Evolutionary conservation across 2,113 vertebrate genomes (phyloP).

Genomic region (Alaudala cheleensis): DNA sequence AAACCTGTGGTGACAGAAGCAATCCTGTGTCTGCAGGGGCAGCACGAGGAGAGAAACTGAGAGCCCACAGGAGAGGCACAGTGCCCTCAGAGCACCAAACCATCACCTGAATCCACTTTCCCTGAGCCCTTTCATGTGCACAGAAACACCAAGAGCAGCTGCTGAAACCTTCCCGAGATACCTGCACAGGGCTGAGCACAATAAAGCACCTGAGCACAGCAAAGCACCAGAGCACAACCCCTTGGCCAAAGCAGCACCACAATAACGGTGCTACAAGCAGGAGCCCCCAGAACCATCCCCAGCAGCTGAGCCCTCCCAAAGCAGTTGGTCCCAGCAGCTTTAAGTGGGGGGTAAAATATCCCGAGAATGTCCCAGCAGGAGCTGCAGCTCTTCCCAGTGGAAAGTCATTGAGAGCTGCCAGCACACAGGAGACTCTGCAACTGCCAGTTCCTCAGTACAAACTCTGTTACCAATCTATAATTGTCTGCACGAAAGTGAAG

Average conservation of each 20-base stretch:
- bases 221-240: background rate
- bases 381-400: background rate
- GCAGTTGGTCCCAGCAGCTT: slow-evolving; percentile 29
- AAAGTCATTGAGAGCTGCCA: background rate
- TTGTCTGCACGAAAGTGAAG: background rate
- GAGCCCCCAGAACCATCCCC: background rate
- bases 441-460: background rate
- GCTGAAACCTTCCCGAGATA: background rate
- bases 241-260: background rate
- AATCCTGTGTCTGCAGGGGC: background rate
- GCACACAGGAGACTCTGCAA: background rate
- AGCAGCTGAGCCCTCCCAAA: slow-evolving; percentile 20
- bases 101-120: background rate
- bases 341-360: background rate
- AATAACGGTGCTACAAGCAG: fast-evolving
- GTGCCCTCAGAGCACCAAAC: background rate
- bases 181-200: background rate
- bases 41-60: background rate
- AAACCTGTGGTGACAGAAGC: background rate
- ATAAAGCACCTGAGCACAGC: background rate
- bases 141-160: background rate
- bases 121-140: background rate
- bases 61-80: background rate
- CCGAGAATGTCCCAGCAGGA: slow-evolving; percentile 5
- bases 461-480: slow-evolving; percentile 3